Base-by-base conservation (phyloP, 2,888 invertebrate genomes). In the Dicycla oo region DNA sequence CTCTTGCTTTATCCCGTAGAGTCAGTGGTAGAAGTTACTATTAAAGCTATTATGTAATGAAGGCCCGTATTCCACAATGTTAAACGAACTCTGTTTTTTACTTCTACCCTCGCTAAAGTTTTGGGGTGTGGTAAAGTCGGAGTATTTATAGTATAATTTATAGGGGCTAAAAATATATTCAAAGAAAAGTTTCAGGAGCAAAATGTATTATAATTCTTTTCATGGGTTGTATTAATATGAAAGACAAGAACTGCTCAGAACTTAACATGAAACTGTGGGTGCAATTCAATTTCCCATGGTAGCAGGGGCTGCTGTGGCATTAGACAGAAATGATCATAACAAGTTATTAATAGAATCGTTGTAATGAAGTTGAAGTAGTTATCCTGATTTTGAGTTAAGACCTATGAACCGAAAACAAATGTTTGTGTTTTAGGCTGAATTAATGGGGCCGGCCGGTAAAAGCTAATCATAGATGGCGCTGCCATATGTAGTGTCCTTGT, bases 31-130 rank as follows among this genome's bases (percentile, higher is more conserved):
- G 40, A 67, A 68, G 70, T 80, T 49, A 58, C 11, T 62, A 72
- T 79, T 75, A 71, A 60, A 73, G 67, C 73, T 71, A 77, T 80
- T 82, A 86, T 68, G 63, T 76, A 85, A 85, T 75, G 80, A 76
- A 74, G 60, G 53, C 60, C 47, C 65, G 69, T 60, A 63, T 49
- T 83, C 67, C 57, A 74, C 56, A 67, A 66, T 69, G 74, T 69
- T 72, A 73, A 56, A 47, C 58, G 60, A 71, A 57, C 57, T 51
- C n/a, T 73, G 53, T 69, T 73, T 64, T 81, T 76, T 75, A n/a
- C 20, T 49, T 51, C 53, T 34, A 30, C 8, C 23, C n/a, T 62
- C 54, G 23, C 26, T 47, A 66, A 71, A 75, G 60, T 76, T 75
- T 69, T 65, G 30, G 69, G 75, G 75, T 78, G 67, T 45, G 71